Percentiles rank a stretch among this genome's conserved stretches.
phyloP scores from a whole-genome alignment of 2,888 invertebrate genomes.

The Watsonalla cultraria region DNA sequence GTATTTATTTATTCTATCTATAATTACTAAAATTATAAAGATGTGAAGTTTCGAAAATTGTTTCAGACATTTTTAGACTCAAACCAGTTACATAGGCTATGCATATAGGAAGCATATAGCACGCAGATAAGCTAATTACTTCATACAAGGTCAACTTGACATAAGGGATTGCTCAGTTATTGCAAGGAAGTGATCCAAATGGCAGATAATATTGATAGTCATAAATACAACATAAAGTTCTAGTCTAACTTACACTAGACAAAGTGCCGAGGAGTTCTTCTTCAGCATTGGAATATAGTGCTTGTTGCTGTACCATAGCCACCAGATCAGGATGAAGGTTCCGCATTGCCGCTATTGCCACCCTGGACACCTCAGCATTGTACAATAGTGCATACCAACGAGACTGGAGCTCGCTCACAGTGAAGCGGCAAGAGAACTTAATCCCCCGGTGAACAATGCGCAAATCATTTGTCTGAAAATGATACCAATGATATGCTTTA shows the following conservation, averaged over 20 bases:
- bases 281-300: slow-evolving; percentile 93
- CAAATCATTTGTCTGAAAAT: slow-evolving; percentile 84
- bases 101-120: too few species aligned
- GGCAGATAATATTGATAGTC: too few species aligned
- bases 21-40: too few species aligned
- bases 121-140: too few species aligned
- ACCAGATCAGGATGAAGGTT: slow-evolving; percentile 95
- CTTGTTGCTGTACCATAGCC: slow-evolving; percentile 91
- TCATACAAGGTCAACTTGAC: too few species aligned
- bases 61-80: too few species aligned
- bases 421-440: slow-evolving; percentile 97
- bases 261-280: slow-evolving; percentile 91
- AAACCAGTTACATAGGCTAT: too few species aligned
- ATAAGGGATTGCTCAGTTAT: too few species aligned
- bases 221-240: not conserved
- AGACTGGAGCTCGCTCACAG: slow-evolving; percentile 94
- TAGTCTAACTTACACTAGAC: slow-evolving; percentile 82
- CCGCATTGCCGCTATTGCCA: slow-evolving; percentile 94
- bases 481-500: not conserved
- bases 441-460: slow-evolving; percentile 92
- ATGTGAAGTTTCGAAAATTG: too few species aligned
- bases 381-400: slow-evolving; percentile 98
- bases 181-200: too few species aligned
- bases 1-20: too few species aligned
- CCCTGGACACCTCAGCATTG: slow-evolving; percentile 94